Base-by-base conservation (phyloP, 2,113 vertebrate genomes). In the Lophius piscatorius region DNA sequence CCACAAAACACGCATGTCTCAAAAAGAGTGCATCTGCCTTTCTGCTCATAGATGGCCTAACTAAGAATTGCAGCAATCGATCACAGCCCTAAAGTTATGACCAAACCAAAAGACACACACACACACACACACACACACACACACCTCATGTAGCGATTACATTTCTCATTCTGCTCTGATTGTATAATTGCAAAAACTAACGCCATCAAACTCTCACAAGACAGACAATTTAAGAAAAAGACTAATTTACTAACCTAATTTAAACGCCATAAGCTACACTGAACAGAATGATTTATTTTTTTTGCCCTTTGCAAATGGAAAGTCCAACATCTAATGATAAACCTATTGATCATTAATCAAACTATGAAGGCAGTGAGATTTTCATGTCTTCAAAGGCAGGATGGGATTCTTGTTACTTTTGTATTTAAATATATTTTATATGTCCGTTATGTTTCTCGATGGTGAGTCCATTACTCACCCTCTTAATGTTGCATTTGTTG, bases 41-140 rank as follows among this genome's bases (percentile, higher is more conserved):
- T 90, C 87, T 90, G 88, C 89, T 90, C 69, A 72, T 74, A 76
- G 51, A 70, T 70, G 82, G 52, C 76, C 69, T 80, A 80, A 87
- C n/a, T n/a, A 80, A 88, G 83, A 81, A 87, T 79, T 80, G 77
- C 78, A 76, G 78, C 70, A 64, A 85, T 82, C 76, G 73, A 80
- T 74, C 68, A 74, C 49, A 81, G 78, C 70, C 81, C 82, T 81
- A 80, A 77, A 78, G 80, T 74, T 56, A 79, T 60, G 74, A 71
- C 57, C 65, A 78, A 80, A 62, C 49, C 42, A 63, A 76, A 78
- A 58, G 1, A 70, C 34, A 41, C 26, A 40, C 16, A 39, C 47
- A 47, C 54, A 42, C 57, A 34, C 54, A 36, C 42, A 31, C 33
- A 23, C 57, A 35, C 47, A 24, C 74, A 58, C 5, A 54, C 57